A percentile compares a stretch with the other conserved stretches of the same genome.
These are phyloP conservation scores for Charina bottae DNA, from an alignment of 2,113 vertebrate species.

Conservation along the genomic window DNA sequence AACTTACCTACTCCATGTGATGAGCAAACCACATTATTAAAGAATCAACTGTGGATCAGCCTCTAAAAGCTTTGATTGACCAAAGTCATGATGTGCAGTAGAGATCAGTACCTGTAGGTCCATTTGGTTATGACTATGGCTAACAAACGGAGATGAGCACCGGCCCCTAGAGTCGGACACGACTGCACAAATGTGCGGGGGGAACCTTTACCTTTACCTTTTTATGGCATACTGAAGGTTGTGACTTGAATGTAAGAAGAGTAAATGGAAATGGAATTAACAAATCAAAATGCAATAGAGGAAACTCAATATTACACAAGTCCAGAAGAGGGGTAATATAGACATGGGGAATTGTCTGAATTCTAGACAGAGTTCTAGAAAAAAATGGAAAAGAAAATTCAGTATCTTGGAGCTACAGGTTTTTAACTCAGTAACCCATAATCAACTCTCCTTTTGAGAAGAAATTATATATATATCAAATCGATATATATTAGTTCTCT, in stretches of 20 bases:
- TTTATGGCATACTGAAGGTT: not conserved
- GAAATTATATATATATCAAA: not conserved
- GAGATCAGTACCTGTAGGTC: not conserved
- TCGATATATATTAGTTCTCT: not conserved
- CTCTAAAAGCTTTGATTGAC: not conserved
- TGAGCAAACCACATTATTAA: not conserved
- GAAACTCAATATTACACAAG: not conserved
- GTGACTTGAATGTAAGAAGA: not conserved
- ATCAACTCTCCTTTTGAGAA: not conserved
- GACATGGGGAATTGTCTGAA: not conserved
- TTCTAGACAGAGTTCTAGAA: not conserved
- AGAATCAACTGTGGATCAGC: not conserved
- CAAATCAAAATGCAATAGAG: not conserved
- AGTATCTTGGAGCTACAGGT: not conserved
- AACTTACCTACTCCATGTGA: not conserved
- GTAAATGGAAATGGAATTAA: not conserved
- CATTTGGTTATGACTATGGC: not conserved
- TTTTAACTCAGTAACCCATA: not conserved
- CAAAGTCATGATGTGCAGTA: not conserved
- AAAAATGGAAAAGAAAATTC: not conserved
- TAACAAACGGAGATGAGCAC: no score
- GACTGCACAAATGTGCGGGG: no score
- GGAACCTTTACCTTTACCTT: no score
- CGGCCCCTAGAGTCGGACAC: no score
- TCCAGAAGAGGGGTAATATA: not conserved